phyloP scores from a whole-genome alignment of 2,888 invertebrate genomes.

The Dicranocentrus wangi region DNA sequence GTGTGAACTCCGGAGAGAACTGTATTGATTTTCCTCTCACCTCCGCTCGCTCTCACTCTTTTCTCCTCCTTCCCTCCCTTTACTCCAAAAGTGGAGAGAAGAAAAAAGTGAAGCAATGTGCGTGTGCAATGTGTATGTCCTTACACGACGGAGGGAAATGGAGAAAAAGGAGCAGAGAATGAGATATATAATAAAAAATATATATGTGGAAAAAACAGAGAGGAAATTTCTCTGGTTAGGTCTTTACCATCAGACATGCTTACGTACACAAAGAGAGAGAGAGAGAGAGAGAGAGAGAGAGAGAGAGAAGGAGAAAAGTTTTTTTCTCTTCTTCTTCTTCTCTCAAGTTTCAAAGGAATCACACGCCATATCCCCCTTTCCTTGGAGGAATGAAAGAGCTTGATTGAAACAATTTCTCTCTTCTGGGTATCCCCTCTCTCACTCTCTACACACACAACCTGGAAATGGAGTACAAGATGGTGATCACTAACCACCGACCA shows the following conservation, averaged over 20 bases:
- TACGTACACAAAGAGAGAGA: background rate
- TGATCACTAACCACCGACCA: background rate
- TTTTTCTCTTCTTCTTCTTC: constrained; percentile 17
- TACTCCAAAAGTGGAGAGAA: background rate
- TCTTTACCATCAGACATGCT: background rate
- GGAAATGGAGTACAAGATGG: background rate
- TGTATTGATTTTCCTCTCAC: constrained; percentile 45
- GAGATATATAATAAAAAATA: too few relatives aligned
- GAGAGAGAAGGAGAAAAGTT: background rate
- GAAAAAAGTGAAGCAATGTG: constrained; percentile 11
- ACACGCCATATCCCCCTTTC: background rate
- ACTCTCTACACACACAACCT: background rate
- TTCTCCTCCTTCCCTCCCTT: constrained; percentile 1
- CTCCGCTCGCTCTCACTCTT: too few relatives aligned
- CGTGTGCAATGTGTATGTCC: too few relatives aligned
- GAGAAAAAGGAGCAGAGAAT: too few relatives aligned
- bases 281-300: background rate
- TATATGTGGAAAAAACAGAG: too few relatives aligned
- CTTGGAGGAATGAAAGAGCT: background rate
- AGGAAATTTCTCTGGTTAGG: too few relatives aligned
- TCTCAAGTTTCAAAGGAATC: constrained; percentile 12
- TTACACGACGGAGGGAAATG: background rate
- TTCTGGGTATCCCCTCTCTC: constrained; percentile 10
- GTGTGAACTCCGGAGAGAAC: constrained; percentile 10
- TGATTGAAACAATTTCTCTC: constrained; percentile 42